Base-by-base conservation (phyloP, 1,140 invertebrate species). In the Anastrepha ludens region DNA sequence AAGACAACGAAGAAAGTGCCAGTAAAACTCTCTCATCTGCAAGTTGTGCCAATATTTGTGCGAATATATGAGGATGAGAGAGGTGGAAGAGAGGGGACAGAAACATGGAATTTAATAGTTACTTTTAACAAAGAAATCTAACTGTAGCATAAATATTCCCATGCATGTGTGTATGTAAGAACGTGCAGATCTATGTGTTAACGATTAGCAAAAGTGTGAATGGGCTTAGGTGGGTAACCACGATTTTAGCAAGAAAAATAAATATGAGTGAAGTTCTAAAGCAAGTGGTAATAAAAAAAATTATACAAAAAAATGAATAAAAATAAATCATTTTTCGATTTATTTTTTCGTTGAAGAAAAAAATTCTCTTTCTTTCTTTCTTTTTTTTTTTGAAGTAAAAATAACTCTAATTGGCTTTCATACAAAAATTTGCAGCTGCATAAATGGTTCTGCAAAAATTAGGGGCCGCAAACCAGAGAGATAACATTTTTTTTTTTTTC, bases 21-120 rank as follows among this genome's bases (percentile, higher is more conserved):
- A 64, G 20, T 64, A 64, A 64, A 20, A 3, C n/a, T 64, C 62
- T 64, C 20, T 64, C 20, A 64, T 64, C 62, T 17, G 5, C 62
- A 64, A 64, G 62, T 64, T 64, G n/a, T 64, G 62, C n/a, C 62
- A 64, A 64, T 64, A 64, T 64, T 64, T 64, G 15, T 64, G n/a
- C n/a, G 62, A 13, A 64, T 2, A 20, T 64, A 7, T 20, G 0
- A 15, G 6, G n/a, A n/a, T 29, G 0, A 29, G 29, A 29, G 0
- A n/a, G n/a, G n/a, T n/a, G n/a, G n/a, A n/a, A n/a, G n/a, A n/a
- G n/a, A n/a, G 15, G 0, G 20, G 6, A 6, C 8, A 64, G 62
- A 64, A 64, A 64, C 6, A 20, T 20, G 20, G 29, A 29, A 29
- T 29, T 29, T 29, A 29, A 29, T 29, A 0, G 29, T 29, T 29